Conservation (phyloP, 2,113 vertebrate genomes). For the Misgurnus anguillicaudatus region DNA sequence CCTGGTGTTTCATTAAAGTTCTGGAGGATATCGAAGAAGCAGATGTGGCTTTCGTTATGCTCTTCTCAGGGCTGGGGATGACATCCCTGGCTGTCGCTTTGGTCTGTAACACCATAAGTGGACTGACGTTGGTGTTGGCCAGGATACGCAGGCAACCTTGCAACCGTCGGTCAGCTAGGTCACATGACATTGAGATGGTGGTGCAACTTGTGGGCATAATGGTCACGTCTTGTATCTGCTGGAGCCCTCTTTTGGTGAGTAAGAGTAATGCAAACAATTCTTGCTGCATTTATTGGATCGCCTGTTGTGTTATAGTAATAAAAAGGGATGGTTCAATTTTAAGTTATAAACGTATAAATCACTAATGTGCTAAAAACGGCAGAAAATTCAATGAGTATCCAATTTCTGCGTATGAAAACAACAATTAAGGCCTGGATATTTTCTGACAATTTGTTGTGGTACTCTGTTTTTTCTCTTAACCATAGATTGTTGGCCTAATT, state of each 20-base stretch:
- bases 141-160: slow-evolving; percentile 73
- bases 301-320: no score
- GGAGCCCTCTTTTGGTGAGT: slow-evolving; percentile 90
- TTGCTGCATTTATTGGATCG: no score
- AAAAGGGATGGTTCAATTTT: no score
- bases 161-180: slow-evolving; percentile 71
- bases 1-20: slow-evolving; percentile 87
- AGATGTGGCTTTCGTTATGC: slow-evolving; percentile 76
- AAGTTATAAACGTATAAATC: no score
- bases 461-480: slow-evolving; percentile 30
- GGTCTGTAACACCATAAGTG: slow-evolving; percentile 86
- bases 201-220: slow-evolving; percentile 89
- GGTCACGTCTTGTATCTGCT: slow-evolving; percentile 87
- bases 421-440: neutral
- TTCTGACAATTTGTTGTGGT: neutral
- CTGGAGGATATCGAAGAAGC: slow-evolving; percentile 62
- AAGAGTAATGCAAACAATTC: slow-evolving; percentile 55
- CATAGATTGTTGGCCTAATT: slow-evolving; percentile 72
- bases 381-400: neutral
- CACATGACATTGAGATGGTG: slow-evolving; percentile 91
- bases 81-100: slow-evolving; percentile 76
- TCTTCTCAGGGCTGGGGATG: slow-evolving; percentile 84
- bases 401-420: neutral
- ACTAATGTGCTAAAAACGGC: no score
- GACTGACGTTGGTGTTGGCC: slow-evolving; percentile 78